These are phyloP conservation scores for Eptesicus fuscus DNA, from an alignment of 2,113 vertebrate genomes.

Conservation along the genomic window DNA sequence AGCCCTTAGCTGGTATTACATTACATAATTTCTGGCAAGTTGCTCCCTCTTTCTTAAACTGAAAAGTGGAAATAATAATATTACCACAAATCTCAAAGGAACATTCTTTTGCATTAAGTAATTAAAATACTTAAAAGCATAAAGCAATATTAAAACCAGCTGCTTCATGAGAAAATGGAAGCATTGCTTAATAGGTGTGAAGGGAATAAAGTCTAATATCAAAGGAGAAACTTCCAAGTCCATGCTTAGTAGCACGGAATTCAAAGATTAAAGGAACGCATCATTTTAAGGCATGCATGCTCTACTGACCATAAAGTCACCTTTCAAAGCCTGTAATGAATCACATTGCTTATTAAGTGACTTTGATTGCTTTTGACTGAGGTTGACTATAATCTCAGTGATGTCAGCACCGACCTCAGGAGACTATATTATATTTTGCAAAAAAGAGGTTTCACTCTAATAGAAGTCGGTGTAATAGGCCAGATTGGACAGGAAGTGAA, in stretches of 20 bases:
- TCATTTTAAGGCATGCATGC: background rate
- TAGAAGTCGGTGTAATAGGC: background rate
- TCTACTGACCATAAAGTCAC: background rate
- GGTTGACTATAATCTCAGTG: background rate
- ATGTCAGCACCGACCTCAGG: background rate
- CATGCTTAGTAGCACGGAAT: background rate
- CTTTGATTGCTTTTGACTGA: background rate
- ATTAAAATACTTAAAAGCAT: constrained; percentile 39
- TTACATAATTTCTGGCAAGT: background rate
- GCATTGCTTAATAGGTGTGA: background rate
- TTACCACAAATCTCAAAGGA: constrained; percentile 22
- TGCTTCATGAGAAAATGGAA: constrained; percentile 26
- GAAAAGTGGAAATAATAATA: constrained; percentile 2
- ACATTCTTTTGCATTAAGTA: constrained; percentile 21
- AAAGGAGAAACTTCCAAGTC: background rate
- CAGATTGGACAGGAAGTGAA: background rate
- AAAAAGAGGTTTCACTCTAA: background rate
- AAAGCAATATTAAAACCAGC: background rate
- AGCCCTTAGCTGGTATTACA: background rate
- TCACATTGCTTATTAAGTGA: background rate
- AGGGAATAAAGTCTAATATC: background rate
- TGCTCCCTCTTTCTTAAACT: background rate
- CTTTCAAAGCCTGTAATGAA: background rate
- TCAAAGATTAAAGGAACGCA: constrained; percentile 16
- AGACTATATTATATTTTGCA: background rate